A percentile compares a stretch with the other conserved stretches of the same genome.
Conservation (phyloP, 1,140 invertebrate species). For the Procambarus virginalis region DNA sequence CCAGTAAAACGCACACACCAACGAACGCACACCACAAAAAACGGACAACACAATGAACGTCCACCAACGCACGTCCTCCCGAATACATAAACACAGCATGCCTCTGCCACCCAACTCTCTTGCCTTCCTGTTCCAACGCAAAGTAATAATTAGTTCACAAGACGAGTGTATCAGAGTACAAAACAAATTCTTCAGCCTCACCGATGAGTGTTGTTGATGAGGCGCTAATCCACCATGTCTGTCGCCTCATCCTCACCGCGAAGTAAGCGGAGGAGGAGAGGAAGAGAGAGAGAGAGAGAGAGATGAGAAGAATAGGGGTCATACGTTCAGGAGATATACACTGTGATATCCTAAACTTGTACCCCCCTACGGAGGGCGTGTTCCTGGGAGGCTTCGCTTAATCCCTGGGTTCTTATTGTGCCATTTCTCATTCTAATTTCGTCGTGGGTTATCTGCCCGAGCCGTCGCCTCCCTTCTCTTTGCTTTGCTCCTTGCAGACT, state of each 20-base stretch:
- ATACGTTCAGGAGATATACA: background rate
- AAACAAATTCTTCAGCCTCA: too few relatives aligned
- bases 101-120: too few relatives aligned
- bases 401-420: conserved; percentile 18
- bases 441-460: background rate
- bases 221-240: too few relatives aligned
- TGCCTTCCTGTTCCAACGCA: too few relatives aligned
- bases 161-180: too few relatives aligned
- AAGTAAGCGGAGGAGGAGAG: background rate
- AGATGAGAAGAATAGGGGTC: background rate
- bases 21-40: too few relatives aligned
- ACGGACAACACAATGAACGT: too few relatives aligned
- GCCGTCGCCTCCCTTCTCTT: background rate
- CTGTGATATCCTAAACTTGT: background rate
- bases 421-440: conserved; percentile 35
- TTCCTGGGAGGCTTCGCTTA: conserved; percentile 12
- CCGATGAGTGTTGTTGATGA: too few relatives aligned
- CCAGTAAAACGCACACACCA: too few relatives aligned
- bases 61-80: too few relatives aligned
- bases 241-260: background rate
- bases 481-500: background rate
- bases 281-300: background rate
- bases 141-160: too few relatives aligned
- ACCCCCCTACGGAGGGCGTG: background rate
- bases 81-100: too few relatives aligned